These are phyloP conservation scores for Atta cephalotes DNA, from an alignment of 1,140 invertebrate species.

Conservation along the genomic window DNA sequence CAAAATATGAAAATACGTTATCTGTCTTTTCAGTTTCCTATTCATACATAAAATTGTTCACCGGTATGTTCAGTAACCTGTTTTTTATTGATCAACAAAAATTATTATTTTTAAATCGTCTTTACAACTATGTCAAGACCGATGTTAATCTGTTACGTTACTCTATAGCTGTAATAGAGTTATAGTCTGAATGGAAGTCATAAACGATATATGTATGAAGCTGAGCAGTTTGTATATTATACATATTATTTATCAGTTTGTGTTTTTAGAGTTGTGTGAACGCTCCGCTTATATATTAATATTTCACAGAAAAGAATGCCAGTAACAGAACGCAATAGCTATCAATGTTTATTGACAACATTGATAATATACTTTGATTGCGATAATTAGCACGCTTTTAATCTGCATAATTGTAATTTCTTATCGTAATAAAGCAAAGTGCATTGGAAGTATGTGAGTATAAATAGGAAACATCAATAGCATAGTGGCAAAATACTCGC, in stretches of 20 bases:
- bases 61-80: neutral
- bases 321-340: neutral
- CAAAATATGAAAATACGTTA: neutral
- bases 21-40: neutral
- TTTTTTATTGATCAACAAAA: slow-evolving; percentile 2
- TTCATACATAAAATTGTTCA: neutral
- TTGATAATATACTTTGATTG: neutral
- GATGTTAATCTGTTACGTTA: neutral
- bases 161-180: neutral
- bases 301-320: neutral
- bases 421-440: neutral
- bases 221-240: neutral
- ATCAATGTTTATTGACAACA: neutral
- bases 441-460: neutral
- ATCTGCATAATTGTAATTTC: neutral
- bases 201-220: neutral
- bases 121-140: slow-evolving; percentile 8
- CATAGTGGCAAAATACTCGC: neutral
- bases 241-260: neutral
- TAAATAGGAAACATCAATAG: slow-evolving; percentile 4
- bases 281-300: neutral
- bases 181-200: neutral
- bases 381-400: neutral
- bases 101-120: slow-evolving; percentile 27
- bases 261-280: neutral